A percentile compares a stretch with the other conserved stretches of the same genome.
Evolutionary conservation across 2,888 invertebrate genomes (phyloP).

Genomic region (Blomia tropicalis): DNA sequence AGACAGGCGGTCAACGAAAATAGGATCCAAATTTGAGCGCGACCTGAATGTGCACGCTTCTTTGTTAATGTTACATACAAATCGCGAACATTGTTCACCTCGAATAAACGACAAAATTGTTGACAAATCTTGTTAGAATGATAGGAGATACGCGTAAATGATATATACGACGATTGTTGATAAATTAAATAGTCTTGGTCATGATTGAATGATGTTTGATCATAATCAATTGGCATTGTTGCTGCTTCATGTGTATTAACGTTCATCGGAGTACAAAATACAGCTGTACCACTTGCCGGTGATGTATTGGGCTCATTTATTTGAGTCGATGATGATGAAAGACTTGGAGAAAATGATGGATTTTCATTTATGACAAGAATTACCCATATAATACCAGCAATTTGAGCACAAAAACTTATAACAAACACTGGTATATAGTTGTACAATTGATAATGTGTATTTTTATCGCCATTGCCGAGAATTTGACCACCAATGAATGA

Average conservation of each 20-base stretch:
- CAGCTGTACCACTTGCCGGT: background rate
- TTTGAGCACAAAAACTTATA: conserved; percentile 17
- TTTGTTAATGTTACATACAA: conserved; percentile 20
- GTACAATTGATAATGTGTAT: conserved; percentile 13
- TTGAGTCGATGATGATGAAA: background rate
- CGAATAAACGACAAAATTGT: conserved; percentile 23
- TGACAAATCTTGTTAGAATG: background rate
- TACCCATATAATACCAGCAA: conserved; percentile 20
- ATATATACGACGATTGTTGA: background rate
- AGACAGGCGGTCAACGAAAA: conserved; percentile 21
- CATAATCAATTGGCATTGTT: background rate
- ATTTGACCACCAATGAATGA: conserved; percentile 23
- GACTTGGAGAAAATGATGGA: background rate
- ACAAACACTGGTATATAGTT: conserved; percentile 22
- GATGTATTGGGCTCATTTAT: background rate
- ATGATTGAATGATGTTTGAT: background rate
- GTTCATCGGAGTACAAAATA: background rate
- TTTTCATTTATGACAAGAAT: conserved; percentile 22
- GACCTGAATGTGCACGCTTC: conserved; percentile 20
- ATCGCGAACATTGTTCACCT: conserved; percentile 21
- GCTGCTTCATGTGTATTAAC: background rate
- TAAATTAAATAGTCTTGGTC: background rate
- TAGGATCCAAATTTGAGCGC: conserved; percentile 26
- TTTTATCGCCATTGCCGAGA: conserved; percentile 19
- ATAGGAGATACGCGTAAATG: background rate